These are phyloP conservation scores for Excalfactoria chinensis DNA, from an alignment of 2,113 vertebrate genomes.

Conservation along the genomic window DNA sequence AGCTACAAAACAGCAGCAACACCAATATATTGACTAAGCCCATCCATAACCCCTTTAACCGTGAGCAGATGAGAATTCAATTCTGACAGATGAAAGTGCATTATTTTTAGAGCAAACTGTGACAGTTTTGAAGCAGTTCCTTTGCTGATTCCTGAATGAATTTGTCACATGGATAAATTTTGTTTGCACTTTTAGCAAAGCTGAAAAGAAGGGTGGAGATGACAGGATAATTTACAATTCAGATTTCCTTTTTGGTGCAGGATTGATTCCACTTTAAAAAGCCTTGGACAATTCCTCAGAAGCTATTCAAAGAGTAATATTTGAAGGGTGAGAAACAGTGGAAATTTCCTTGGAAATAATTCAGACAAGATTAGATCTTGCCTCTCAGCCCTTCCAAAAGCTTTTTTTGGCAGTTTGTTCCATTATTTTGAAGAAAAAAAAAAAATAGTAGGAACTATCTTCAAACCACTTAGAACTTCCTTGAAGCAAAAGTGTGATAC, in stretches of 20 bases:
- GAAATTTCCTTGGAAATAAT: constrained; percentile 45
- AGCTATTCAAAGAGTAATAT: not conserved
- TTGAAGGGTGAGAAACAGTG: not conserved
- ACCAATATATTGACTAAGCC: not conserved
- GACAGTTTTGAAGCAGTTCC: not conserved
- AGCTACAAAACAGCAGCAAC: not conserved
- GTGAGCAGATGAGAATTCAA: not conserved
- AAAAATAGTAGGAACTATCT: not conserved
- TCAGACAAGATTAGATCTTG: constrained; percentile 46
- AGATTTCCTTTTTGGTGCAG: constrained; percentile 2
- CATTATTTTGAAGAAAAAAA: not conserved
- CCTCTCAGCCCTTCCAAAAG: constrained; percentile 21
- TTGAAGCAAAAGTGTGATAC: not conserved
- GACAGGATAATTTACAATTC: not conserved
- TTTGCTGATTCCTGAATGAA: not conserved
- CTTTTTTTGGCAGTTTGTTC: not conserved
- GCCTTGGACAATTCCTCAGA: not conserved
- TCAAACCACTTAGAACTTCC: not conserved
- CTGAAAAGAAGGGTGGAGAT: not conserved
- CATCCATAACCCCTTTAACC: not conserved
- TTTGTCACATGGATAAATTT: not conserved
- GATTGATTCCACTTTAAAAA: not conserved
- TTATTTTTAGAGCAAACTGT: not conserved
- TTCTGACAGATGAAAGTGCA: not conserved
- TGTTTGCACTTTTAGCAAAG: not conserved